Conservation (phyloP, 2,888 invertebrate genomes). For the Tetramorium bicarinatum region DNA sequence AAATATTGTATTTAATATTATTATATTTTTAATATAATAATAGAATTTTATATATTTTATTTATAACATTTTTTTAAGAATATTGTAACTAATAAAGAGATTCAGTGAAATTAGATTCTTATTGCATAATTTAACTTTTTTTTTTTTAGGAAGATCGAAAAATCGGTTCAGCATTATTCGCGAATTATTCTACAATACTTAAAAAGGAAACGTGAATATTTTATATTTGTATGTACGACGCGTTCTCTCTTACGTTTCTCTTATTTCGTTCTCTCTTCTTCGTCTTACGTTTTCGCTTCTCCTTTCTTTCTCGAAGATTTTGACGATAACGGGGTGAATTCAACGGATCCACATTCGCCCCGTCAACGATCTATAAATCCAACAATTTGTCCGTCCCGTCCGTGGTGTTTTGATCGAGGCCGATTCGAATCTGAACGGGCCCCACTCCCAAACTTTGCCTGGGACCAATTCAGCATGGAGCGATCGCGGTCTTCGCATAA, state of each 20-base stretch:
- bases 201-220: conserved; percentile 41
- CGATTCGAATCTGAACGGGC: conserved; percentile 77
- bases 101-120: not conserved
- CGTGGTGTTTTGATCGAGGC: conserved; percentile 84
- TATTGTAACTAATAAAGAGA: not conserved
- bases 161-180: not conserved
- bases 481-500: conserved; percentile 78
- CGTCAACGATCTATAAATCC: conserved; percentile 85
- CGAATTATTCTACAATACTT: conserved; percentile 55
- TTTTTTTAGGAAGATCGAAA: not conserved
- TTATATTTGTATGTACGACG: conserved; percentile 60
- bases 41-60: not conserved
- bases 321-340: conserved; percentile 81
- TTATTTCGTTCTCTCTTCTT: conserved; percentile 55
- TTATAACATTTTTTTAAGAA: not conserved
- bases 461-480: conserved; percentile 24
- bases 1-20: not conserved
- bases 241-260: conserved; percentile 58
- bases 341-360: conserved; percentile 75
- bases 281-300: conserved; percentile 58
- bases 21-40: not conserved
- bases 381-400: conserved; percentile 84
- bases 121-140: not conserved
- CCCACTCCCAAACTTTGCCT: conserved; percentile 61
- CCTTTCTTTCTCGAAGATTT: conserved; percentile 82